Evolutionary conservation across 2,113 vertebrate genomes (phyloP), one percentile per base, ranked within the genome.

Genomic region (Rissa tridactyla): DNA sequence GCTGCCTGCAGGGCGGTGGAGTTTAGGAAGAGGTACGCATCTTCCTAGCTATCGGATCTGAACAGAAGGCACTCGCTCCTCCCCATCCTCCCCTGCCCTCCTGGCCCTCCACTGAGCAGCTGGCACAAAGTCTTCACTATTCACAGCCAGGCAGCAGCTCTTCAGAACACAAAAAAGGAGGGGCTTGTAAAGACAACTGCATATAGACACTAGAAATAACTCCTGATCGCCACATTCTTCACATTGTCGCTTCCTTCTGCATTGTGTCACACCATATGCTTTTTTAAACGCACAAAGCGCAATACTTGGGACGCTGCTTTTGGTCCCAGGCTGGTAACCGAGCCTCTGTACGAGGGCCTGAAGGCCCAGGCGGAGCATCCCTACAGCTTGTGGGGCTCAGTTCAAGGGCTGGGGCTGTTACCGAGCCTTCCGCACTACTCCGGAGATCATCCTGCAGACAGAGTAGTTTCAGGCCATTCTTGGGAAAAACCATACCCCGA

Each of bases 391-490:
- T 3, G 1, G 51, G 65, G 64, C 49, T 60, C 21, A 4, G 64
- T 22, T 10, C 0, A 0, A 55, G 58, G 64, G 52, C 78, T 72
- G 69, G 22, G 30, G 4, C 4, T 15, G 7, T 15, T 11, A 25
- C 27, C 0, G 10, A 83, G 58, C 68, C 72, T 46, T 34, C 32
- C 52, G 6, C 0, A 0, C 10, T 14, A 2, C 26, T 5, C 49
- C 0, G 0, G 15, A 60, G 32, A 46, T 6, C 36, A 44, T 25
- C 60, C 55, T 32, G 13, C 32, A 78, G 38, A 23, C 86, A 69
- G 25, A 51, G 16, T 5, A 13, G 4, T 5, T 10, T 42, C 49
- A 11, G 64, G n/a, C 11, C 69, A 51, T 14, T 34, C 70, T n/a
- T 25, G 21, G 18, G 20, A 60, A 60, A 60, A 60, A 14, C 61